These are phyloP conservation scores for Phaetusa simplex DNA, from an alignment of 2,113 vertebrate genomes.

Conservation along the genomic window DNA sequence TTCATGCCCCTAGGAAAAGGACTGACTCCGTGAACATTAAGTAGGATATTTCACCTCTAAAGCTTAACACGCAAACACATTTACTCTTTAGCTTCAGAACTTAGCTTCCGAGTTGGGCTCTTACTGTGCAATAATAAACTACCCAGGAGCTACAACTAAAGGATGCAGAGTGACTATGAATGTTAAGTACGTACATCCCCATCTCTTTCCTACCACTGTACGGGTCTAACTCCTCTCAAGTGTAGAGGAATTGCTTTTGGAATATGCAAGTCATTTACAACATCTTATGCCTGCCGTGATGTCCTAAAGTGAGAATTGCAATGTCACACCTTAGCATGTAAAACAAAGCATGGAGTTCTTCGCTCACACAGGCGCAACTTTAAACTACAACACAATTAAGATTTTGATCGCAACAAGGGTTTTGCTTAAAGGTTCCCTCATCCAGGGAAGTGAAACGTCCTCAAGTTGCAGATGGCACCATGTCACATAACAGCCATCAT, in stretches of 20 bases:
- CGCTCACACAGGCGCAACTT: neutral
- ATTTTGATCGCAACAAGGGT: neutral
- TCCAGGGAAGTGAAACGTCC: neutral
- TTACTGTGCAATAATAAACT: neutral
- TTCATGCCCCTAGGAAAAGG: neutral
- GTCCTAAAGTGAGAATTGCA: neutral
- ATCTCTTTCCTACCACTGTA: neutral
- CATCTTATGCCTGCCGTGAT: neutral
- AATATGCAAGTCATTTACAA: neutral
- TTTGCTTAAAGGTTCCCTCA: neutral
- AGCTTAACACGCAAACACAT: neutral
- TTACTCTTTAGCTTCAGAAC: neutral
- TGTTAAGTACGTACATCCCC: accelerated
- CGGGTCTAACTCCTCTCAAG: neutral
- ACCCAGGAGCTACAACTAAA: neutral
- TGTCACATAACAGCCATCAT: neutral
- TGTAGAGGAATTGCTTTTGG: accelerated
- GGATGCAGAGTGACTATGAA: neutral
- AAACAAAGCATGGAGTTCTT: neutral
- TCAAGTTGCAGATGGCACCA: neutral
- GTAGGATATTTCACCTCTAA: neutral
- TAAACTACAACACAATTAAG: neutral
- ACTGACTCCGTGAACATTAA: neutral
- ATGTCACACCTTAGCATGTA: too few relatives aligned
- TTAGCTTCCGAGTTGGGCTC: neutral